Percentiles rank a stretch among this genome's conserved stretches.
phyloP scores from a whole-genome alignment of 2,888 invertebrate species.

The Stenurella melanura region DNA sequence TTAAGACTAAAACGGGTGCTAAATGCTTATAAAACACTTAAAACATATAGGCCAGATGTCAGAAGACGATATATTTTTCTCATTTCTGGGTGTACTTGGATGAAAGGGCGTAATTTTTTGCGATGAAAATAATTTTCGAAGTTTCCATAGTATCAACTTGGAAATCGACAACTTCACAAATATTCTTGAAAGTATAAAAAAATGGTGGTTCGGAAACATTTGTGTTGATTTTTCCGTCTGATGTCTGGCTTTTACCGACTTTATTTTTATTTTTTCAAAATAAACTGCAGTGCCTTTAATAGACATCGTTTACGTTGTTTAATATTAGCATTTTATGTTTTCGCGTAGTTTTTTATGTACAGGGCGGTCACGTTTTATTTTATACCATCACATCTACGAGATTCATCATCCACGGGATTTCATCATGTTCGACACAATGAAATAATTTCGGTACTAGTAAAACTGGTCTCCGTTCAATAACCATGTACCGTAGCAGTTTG shows the following conservation, averaged over 20 bases:
- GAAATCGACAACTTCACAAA: too few relatives aligned
- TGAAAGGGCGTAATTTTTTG: too few relatives aligned
- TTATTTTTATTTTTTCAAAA: conserved; percentile 11
- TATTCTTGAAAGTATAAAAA: too few relatives aligned
- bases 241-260: background rate
- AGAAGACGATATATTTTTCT: too few relatives aligned
- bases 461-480: background rate
- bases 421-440: background rate
- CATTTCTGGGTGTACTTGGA: too few relatives aligned
- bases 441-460: background rate
- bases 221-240: too few relatives aligned
- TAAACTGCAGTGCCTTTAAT: conserved; percentile 38
- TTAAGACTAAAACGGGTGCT: conserved; percentile 32
- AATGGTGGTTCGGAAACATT: too few relatives aligned
- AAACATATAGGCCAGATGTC: background rate
- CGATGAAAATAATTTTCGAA: too few relatives aligned
- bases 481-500: background rate
- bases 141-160: too few relatives aligned
- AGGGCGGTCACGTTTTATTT: conserved; percentile 15
- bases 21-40: conserved; percentile 35
- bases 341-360: conserved; percentile 27
- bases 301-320: conserved; percentile 31
- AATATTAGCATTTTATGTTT: conserved; percentile 33
- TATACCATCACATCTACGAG: conserved; percentile 12
- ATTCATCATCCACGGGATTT: background rate